A percentile compares a stretch with the other conserved stretches of the same genome.
These are phyloP conservation scores for Hafferia zeledoni DNA, from an alignment of 2,797 vertebrate species.

Conservation along the genomic window DNA sequence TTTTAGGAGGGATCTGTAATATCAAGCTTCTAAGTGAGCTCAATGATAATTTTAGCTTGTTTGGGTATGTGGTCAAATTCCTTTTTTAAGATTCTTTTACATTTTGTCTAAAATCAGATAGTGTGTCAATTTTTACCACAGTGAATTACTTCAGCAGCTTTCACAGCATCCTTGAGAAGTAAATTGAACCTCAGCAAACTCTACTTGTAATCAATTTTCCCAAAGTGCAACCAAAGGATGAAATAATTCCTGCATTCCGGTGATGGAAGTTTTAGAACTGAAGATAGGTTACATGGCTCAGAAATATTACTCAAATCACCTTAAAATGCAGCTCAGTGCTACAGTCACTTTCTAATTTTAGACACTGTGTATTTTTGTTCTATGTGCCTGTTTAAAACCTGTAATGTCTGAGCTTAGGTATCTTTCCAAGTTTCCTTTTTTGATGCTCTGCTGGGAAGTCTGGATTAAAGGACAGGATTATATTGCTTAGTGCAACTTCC, in stretches of 20 bases:
- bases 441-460: not conserved
- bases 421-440: not conserved
- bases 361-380: not conserved
- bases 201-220: not conserved
- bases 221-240: not conserved
- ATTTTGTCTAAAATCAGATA: not conserved
- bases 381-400: not conserved
- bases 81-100: not conserved
- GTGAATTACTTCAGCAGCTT: not conserved
- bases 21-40: not conserved
- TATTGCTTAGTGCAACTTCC: not conserved
- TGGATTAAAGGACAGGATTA: not conserved
- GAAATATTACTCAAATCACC: not conserved
- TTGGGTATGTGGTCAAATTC: not conserved
- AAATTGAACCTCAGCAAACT: not conserved
- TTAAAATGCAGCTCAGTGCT: not conserved
- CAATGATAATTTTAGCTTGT: not conserved
- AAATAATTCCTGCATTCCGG: not conserved
- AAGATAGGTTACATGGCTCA: not conserved
- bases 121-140: not conserved
- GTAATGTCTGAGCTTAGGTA: not conserved
- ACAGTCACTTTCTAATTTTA: conserved; percentile 1
- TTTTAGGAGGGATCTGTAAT: not conserved
- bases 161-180: not conserved
- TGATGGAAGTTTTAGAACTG: not conserved